Base-by-base conservation (phyloP, 2,797 vertebrate genomes). In the Benthosema pterotum region DNA sequence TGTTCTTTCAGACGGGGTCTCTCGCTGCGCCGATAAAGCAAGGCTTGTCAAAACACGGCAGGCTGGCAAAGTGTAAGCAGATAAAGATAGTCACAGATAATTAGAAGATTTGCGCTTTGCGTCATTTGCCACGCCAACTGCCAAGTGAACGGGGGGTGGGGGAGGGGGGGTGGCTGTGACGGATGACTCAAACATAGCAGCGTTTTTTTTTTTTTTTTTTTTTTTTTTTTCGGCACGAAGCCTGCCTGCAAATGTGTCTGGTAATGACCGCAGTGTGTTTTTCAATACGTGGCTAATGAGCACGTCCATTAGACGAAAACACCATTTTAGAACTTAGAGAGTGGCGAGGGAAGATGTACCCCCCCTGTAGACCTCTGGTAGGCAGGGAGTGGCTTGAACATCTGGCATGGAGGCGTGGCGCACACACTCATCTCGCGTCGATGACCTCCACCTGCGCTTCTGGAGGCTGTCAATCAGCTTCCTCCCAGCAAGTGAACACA, bases 231-330 rank as follows among this genome's bases (percentile, higher is more conserved):
- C 74, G 74, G 83, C 83, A 52, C 76, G 87, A 79, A 72, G 84
- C 80, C 83, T 61, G 75, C 66, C 83, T 83, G 86, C 86, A 85
- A 86, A 89, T 88, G 86, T 78, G 76, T 72, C 83, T 64, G 70
- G 77, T 91, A 90, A 91, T 89, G 88, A 86, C 84, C 84, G 67
- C 75, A 83, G 85, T 75, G 79, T 87, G 80, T 88, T 85, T 89
- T 88, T 88, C 72, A 83, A 78, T n/a, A 85, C 64, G 71, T 80
- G 71, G 78, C 77, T 93, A 93, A 93, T 90, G 91, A 92, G 86
- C 72, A 71, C 32, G 55, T 67, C 88, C 88, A 92, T 92, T 91
- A 92, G 82, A 80, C 86, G 83, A 87, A 90, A 92, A 91, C 88
- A 77, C 85, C 84, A 68, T 87, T 91, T 90, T 89, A 88, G 89